Evolutionary conservation across 2,888 invertebrate species (phyloP).

Genomic region (Euclidia mi): DNA sequence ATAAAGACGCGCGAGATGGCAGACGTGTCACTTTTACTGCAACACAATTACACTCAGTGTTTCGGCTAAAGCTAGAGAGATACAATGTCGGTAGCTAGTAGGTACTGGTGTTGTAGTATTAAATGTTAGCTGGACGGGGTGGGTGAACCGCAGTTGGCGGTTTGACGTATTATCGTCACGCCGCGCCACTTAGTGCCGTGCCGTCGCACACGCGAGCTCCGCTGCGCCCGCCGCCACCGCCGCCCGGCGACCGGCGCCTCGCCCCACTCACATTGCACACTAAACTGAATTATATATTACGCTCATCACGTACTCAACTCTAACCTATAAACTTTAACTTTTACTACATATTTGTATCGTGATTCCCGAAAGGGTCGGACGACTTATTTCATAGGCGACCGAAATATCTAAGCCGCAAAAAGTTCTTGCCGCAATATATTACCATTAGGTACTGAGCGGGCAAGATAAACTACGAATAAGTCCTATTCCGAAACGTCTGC

Average conservation of each 20-base stretch:
- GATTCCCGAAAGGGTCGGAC: conserved; percentile 48
- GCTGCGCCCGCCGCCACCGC: neutral
- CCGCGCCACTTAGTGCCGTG: conserved; percentile 72
- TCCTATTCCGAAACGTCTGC: conserved; percentile 43
- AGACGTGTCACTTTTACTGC: too few relatives aligned
- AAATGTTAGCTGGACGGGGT: conserved; percentile 69
- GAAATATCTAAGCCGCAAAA: conserved; percentile 52
- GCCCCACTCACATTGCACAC: conserved; percentile 1
- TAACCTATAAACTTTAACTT: conserved; percentile 49
- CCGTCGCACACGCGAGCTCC: conserved; percentile 53
- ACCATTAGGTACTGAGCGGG: conserved; percentile 53
- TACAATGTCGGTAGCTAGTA: conserved; percentile 24
- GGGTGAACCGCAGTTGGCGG: conserved; percentile 72
- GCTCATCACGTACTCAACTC: conserved; percentile 48
- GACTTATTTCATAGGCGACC: conserved; percentile 38
- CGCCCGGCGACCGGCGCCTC: too few relatives aligned
- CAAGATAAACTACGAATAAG: conserved; percentile 55
- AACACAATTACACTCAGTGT: too few relatives aligned
- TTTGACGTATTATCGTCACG: conserved; percentile 82
- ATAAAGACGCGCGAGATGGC: too few relatives aligned
- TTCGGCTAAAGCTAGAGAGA: conserved; percentile 12
- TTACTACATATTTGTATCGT: conserved; percentile 43
- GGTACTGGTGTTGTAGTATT: conserved; percentile 67
- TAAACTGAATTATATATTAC: conserved; percentile 22
- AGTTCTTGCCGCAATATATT: conserved; percentile 50